phyloP scores from a whole-genome alignment of 2,888 invertebrate species.

The Girardia tigrina region DNA sequence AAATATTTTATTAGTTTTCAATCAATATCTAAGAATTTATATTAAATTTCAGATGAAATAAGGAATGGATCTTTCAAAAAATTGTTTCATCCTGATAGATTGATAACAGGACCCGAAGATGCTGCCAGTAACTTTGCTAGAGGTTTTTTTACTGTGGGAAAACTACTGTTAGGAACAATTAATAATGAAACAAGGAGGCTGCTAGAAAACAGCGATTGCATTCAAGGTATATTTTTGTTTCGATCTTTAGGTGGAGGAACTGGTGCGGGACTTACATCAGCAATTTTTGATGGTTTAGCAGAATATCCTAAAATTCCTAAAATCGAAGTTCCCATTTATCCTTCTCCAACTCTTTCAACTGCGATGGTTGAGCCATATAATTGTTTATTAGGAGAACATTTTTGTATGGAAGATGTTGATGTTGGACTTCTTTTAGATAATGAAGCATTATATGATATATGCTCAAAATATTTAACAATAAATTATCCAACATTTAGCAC shows the following conservation, averaged over 20 bases:
- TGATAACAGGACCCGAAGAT: conserved; percentile 26
- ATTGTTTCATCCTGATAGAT: conserved; percentile 13
- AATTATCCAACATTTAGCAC: conserved; percentile 64
- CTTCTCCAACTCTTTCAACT: conserved; percentile 25
- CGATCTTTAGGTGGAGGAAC: conserved; percentile 25
- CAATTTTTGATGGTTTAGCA: conserved; percentile 25
- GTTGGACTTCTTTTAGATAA: conserved; percentile 27
- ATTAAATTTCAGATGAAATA: conserved; percentile 13
- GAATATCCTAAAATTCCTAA: conserved; percentile 29
- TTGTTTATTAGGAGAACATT: conserved; percentile 24
- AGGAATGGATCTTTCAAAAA: conserved; percentile 20
- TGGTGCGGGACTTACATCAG: conserved; percentile 29
- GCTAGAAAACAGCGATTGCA: conserved; percentile 25
- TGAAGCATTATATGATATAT: conserved; percentile 29
- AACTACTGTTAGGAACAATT: neutral
- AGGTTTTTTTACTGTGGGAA: conserved; percentile 32
- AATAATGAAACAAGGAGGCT: neutral
- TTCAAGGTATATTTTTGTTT: conserved; percentile 24
- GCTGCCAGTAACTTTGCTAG: conserved; percentile 31
- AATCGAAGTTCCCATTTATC: conserved; percentile 31
- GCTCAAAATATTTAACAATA: neutral
- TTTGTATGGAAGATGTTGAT: conserved; percentile 33
- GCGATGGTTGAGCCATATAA: conserved; percentile 31
- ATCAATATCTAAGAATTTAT: too few species aligned
- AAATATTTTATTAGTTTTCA: too few species aligned